Base-by-base conservation (phyloP, 2,113 vertebrate genomes). In the Leptosomus discolor region DNA sequence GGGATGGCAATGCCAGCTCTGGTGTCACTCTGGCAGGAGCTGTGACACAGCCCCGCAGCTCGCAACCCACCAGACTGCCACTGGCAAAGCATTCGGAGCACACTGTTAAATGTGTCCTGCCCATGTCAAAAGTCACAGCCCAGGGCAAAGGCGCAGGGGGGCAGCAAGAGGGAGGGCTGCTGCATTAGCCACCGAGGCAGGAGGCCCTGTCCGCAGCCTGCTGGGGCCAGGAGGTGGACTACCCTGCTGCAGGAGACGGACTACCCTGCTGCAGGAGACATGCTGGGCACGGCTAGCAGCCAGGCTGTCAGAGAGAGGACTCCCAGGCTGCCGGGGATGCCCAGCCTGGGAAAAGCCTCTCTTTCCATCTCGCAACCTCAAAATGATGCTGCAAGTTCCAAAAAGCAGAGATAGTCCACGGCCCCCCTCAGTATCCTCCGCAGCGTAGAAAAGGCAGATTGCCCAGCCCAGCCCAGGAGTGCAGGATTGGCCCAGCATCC, bases 51-150 rank as follows among this genome's bases (percentile, higher is more conserved):
- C 56, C 75, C 32, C 5, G 7, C 5, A 4, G 92, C 77, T 80
- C 75, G 14, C 56, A 48, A 9, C 75, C 41, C 4, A 19, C 39
- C 7, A 12, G 39, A 74, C 81, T 16, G 32, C 30, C 34, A 5
- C 68, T n/a, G 51, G 56, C 39, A 7, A 88, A 78, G 73, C 32
- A 19, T 96, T 74, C 48, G 16, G 96, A 97, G 81, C 64, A 53
- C 92, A 85, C 78, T 73, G 98, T 79, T 95, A 98, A 98, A 98
- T 98, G 81, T 95, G 91, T 90, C 90, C 92, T 85, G 82, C 37
- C 57, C 5, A 69, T 98, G 98, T 97, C 95, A 98, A 97, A 98
- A 98, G 92, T 98, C 94, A 94, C 98, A 98, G 95, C 63, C 70
- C 63, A 53, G 77, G 81, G 97, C 85, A 95, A 98, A 98, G 85